Conservation (phyloP, 2,888 invertebrate species). For the Phrixothrix hirtus region DNA sequence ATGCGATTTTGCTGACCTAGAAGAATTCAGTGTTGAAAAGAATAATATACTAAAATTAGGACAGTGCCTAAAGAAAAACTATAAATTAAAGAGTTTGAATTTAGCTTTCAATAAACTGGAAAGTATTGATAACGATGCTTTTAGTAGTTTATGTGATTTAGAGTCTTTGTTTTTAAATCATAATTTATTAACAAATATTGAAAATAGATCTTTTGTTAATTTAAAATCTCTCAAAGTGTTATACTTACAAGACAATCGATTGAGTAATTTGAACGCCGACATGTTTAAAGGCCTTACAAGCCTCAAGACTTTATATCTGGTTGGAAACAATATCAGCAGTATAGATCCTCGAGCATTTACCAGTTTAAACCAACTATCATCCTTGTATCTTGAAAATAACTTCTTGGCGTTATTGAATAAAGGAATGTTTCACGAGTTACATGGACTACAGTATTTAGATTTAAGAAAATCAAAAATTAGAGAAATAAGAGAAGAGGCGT, state of each 20-base stretch:
- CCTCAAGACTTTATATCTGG: slow-evolving; percentile 9
- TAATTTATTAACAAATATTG: slow-evolving; percentile 49
- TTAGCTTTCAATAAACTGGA: too few species aligned
- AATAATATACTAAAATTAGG: too few species aligned
- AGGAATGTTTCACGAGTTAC: neutral
- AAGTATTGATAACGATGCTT: too few species aligned
- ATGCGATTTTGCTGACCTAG: too few species aligned
- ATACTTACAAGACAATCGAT: neutral
- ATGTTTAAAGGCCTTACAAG: neutral
- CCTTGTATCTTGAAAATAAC: slow-evolving; percentile 9
- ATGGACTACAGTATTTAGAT: neutral
- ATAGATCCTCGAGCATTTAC: slow-evolving; percentile 3
- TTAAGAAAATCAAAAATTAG: neutral
- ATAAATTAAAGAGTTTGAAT: too few species aligned
- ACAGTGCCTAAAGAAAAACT: too few species aligned
- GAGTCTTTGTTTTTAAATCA: slow-evolving; percentile 49
- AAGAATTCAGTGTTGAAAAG: too few species aligned
- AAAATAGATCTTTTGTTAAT: slow-evolving; percentile 42
- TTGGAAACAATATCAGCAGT: neutral
- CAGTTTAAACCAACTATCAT: neutral
- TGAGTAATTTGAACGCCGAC: neutral
- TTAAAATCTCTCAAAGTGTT: neutral
- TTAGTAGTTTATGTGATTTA: slow-evolving; percentile 39
- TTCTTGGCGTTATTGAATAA: slow-evolving; percentile 2
- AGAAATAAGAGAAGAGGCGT: neutral